Evolutionary conservation across 2,888 invertebrate genomes (phyloP), one percentile per base, ranked within the genome.

Genomic region (Nymphalis urticae): DNA sequence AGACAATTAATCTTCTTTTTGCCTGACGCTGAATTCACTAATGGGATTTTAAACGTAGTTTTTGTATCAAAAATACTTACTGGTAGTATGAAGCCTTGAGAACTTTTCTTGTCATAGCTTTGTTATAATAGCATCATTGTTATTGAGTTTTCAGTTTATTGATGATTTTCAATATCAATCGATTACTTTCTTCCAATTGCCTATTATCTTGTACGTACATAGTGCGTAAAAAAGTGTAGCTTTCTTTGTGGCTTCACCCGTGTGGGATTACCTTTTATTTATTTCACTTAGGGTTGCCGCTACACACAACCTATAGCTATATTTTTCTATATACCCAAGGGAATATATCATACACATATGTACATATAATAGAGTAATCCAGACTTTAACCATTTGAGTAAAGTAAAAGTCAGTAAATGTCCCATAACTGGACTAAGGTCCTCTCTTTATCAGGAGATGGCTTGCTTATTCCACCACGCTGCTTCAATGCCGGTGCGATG

Each of bases 71-170:
- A 54, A 56, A 56, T 17, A 17, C 53, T 53, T 19, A 51, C 21
- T 21, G 51, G n/a, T 19, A 1, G 21, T 21, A 51, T 51, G 2
- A 51, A 51, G 17, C n/a, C n/a, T 62, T 62, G 62, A 51, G 63
- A 56, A 56, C 17, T 32, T 56, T 32, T 56, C 32, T 32, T 53
- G 10, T 36, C 19, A 19, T 36, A 42, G n/a, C 19, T 19, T 19
- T n/a, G 9, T 3, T 58, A 67, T 56, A 67, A 50, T 58, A 56
- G 56, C 19, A 47, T 53, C 60, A 68, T 68, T 68, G 64, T 68
- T 51, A 17, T 53, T 53, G 32, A 21, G 32, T 19, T 59, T 64
- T 17, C 27, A 54, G 48, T 64, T 68, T 64, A 68, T 68, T 48
- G 59, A 64, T 54, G 21, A n/a, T 47, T 36, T 51, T 42, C 54